Evolutionary conservation across 2,888 invertebrate genomes (phyloP), one percentile per base, ranked within the genome.

Genomic region (Habroteleia sp.): DNA sequence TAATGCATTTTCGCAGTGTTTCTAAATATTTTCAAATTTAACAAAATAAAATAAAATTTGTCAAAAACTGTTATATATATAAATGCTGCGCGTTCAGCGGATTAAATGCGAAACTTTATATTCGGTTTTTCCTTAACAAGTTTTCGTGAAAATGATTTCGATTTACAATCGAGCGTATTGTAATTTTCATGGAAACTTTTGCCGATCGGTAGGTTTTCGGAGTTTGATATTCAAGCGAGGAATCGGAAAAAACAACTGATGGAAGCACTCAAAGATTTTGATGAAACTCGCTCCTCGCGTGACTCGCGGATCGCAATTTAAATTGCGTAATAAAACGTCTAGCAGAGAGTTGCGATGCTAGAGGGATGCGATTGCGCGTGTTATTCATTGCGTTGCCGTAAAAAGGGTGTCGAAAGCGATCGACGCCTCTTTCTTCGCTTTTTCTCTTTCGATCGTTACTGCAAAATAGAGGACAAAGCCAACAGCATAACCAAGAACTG

Each of bases 311-410:
- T 75, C 48, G 63, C 63, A 77, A 78, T 76, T 77, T 77, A 76
- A 80, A 81, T 73, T 66, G 58, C 16, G 60, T 63, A 74, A 80
- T 69, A 80, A 81, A 81, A 65, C 63, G 71, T 54, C 54, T 14
- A 39, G 25, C 66, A 50, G 71, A 71, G 62, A 65, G 35, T 25
- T 44, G 41, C 11, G 65, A 44, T 42, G 25, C 46, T 54, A 35
- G 50, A 52, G 7, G n/a, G 33, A 8, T n/a, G 29, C 63, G 31
- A 48, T 54, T 35, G 56, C 31, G 50, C 50, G 42, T 58, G 65
- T 73, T 65, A 65, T 63, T 72, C 63, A 65, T 65, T 33, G 44
- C 56, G 23, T 37, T 37, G n/a, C 13, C 8, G 44, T 25, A 71
- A 52, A 41, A 44, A 44, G 17, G 27, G 48, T 14, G 39, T 35